Evolutionary conservation across 2,797 vertebrate species (phyloP).

Genomic region (Bufotes viridis): DNA sequence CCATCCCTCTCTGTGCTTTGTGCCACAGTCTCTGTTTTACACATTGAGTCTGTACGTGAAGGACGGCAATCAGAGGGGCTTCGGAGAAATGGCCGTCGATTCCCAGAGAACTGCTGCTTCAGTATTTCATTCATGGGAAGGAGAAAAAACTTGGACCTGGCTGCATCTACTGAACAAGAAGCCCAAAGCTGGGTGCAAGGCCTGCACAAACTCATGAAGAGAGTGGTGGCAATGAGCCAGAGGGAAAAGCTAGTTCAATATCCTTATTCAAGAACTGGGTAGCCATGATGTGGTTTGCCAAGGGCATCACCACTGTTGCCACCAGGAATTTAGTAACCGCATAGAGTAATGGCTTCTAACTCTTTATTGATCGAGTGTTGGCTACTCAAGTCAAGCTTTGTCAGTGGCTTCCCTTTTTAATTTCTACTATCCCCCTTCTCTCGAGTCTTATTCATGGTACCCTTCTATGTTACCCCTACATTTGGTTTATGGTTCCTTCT

Average conservation of each 20-base stretch:
- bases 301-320: background rate
- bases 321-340: background rate
- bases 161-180: constrained; percentile 79
- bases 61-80: constrained; percentile 87
- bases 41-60: constrained; percentile 73
- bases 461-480: background rate
- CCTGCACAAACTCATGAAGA: constrained; percentile 82
- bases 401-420: background rate
- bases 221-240: constrained; percentile 89
- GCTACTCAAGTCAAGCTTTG: background rate
- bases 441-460: background rate
- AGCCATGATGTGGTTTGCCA: background rate
- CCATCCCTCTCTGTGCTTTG: background rate
- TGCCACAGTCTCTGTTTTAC: constrained; percentile 74
- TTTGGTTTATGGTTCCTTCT: background rate
- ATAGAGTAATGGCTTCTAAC: background rate
- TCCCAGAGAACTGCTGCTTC: constrained; percentile 85
- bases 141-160: constrained; percentile 91
- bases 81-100: constrained; percentile 74
- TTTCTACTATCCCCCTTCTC: background rate
- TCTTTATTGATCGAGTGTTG: background rate
- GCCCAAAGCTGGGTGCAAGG: constrained; percentile 89
- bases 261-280: constrained; percentile 73
- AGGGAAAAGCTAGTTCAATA: constrained; percentile 95
- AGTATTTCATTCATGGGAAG: constrained; percentile 87